These are phyloP conservation scores for Chaenogobius annularis DNA, from an alignment of 2,113 vertebrate genomes.

Conservation along the genomic window DNA sequence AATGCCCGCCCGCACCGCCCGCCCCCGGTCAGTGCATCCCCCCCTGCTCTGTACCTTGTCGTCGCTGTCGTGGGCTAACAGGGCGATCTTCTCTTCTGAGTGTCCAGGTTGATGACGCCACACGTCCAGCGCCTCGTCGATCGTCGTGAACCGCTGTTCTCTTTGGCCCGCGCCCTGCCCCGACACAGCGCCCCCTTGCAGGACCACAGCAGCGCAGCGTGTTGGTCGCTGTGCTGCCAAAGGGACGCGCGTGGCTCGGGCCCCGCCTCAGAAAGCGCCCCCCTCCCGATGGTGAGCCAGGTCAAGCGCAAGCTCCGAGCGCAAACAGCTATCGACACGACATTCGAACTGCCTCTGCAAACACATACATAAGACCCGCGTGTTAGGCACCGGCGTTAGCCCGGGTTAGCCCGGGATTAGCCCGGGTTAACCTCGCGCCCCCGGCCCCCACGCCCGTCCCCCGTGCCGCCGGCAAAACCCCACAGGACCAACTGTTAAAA, in stretches of 20 bases:
- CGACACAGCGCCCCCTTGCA: not conserved
- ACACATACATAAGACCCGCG: not conserved
- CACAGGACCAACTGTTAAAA: no score
- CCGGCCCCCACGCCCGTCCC: no score
- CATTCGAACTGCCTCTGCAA: constrained; percentile 90
- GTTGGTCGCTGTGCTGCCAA: constrained; percentile 81
- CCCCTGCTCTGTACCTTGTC: not conserved
- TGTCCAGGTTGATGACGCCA: constrained; percentile 96
- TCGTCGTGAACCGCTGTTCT: constrained; percentile 51
- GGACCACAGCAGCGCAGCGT: constrained; percentile 65
- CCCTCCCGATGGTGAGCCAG: constrained; percentile 69
- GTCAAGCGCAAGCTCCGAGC: constrained; percentile 74
- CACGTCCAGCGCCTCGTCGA: constrained; percentile 82
- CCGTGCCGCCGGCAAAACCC: no score
- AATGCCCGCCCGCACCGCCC: no score
- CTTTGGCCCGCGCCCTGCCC: not conserved
- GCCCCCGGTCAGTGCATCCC: no score
- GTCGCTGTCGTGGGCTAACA: constrained; percentile 81
- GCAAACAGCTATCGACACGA: constrained; percentile 73
- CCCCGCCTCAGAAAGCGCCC: constrained; percentile 58
- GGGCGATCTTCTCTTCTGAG: constrained; percentile 93
- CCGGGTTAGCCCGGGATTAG: not conserved
- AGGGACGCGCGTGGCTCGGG: constrained; percentile 59
- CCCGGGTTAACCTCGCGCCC: no score
- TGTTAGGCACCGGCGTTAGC: not conserved